Evolutionary conservation across 2,888 invertebrate genomes (phyloP), one percentile per base, ranked within the genome.

Genomic region (Embidobia sp.): DNA sequence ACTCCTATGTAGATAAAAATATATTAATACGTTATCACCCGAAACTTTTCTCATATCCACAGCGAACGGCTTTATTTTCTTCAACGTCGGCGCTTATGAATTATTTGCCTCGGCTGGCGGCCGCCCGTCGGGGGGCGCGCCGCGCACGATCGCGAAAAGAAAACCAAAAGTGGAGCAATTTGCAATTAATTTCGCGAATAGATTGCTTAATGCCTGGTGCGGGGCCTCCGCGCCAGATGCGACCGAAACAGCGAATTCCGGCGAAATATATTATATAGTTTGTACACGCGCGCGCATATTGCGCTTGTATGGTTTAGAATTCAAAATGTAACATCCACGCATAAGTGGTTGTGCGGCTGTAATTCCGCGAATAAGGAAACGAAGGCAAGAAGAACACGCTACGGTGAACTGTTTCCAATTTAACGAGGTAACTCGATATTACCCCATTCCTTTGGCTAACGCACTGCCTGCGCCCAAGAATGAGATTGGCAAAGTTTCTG

Each of bases 381-480:
- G 64, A 69, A 78, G 16, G 73, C 59, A 69, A 64, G 77, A 78
- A 78, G 73, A 69, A 78, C 63, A 64, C 63, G 49, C 35, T 67
- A 77, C 64, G 69, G 74, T 79, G 80, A 84, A 84, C 83, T 83
- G 83, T 84, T 84, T 84, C 81, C 84, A 82, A 84, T 85, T 84
- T 84, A 84, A 86, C 84, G 80, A 84, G 85, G 83, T 85, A 86
- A 85, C 85, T 85, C 82, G 85, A 86, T 85, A 85, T 85, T 84
- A 83, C 80, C 76, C 78, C 75, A 76, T 77, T 73, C 77, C 63
- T 73, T 76, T 69, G 57, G 67, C 73, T 79, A 80, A 79, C 82
- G 79, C 81, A 80, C 76, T 79, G 70, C 61, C 73, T 48, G 77
- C 55, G 67, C 78, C 70, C 78, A 72, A 66, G 78, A 81, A 83